phyloP scores from a whole-genome alignment of 2,797 vertebrate species.

The Alosa sapidissima region DNA sequence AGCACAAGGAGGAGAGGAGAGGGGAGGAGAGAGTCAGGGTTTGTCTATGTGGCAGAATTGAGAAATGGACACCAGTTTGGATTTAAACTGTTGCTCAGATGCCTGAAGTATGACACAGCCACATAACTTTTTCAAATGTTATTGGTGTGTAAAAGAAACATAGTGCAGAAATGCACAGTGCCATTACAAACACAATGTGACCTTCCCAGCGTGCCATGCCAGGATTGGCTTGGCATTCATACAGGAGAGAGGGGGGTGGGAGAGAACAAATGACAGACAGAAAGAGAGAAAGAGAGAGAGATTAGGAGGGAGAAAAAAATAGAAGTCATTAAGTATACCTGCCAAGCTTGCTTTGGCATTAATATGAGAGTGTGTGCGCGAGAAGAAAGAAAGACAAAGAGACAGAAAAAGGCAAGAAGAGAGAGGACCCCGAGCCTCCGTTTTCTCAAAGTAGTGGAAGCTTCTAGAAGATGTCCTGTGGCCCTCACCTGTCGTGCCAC shows the following conservation, averaged over 20 bases:
- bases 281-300: not conserved
- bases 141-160: slow-evolving; percentile 17
- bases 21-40: not conserved
- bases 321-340: not conserved
- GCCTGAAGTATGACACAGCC: not conserved
- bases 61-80: slow-evolving; percentile 7
- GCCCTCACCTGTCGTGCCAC: slow-evolving; percentile 86
- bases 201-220: not conserved
- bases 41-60: slow-evolving; percentile 7
- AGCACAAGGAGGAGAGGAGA: not conserved
- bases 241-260: not conserved
- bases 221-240: not conserved
- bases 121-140: not conserved
- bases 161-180: not conserved
- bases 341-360: not conserved
- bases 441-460: not conserved
- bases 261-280: not conserved
- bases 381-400: not conserved
- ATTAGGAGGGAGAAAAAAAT: not conserved
- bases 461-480: not conserved
- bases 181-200: not conserved
- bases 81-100: not conserved
- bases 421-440: not conserved
- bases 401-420: not conserved
- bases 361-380: not conserved